Evolutionary conservation across 1,140 invertebrate species (phyloP).

Genomic region (Lineus longissimus): DNA sequence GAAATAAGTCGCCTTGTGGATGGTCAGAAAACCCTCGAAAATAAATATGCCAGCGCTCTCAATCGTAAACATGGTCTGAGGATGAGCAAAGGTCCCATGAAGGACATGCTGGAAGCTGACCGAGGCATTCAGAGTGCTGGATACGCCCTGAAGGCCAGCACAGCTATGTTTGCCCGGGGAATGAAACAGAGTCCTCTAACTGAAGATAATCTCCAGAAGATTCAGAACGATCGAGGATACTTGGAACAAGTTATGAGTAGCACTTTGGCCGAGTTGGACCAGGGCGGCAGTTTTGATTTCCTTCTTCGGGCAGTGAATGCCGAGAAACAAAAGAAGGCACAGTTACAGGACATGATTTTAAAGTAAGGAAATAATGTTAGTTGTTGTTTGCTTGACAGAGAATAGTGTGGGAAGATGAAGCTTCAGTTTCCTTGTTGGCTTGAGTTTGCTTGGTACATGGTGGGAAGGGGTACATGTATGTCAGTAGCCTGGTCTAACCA

Average conservation of each 20-base stretch:
- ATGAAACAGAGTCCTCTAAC: conserved; percentile 50
- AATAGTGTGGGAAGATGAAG: too few relatives aligned
- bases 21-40: conserved; percentile 38
- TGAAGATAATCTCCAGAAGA: conserved; percentile 46
- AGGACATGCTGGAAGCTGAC: conserved; percentile 32
- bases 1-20: conserved; percentile 41
- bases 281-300: conserved; percentile 40
- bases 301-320: conserved; percentile 38
- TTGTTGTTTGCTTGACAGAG: too few relatives aligned
- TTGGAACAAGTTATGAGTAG: conserved; percentile 38
- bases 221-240: conserved; percentile 48
- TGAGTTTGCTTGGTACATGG: too few relatives aligned
- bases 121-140: conserved; percentile 34
- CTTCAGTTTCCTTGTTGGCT: too few relatives aligned
- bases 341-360: conserved; percentile 24
- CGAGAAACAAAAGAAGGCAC: conserved; percentile 43
- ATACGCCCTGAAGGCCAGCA: conserved; percentile 43
- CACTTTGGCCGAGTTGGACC: conserved; percentile 40
- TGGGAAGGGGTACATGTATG: too few relatives aligned
- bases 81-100: conserved; percentile 30
- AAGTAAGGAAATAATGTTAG: conserved; percentile 17
- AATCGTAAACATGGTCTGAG: conserved; percentile 34
- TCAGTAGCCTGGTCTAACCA: too few relatives aligned
- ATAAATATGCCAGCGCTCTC: conserved; percentile 37
- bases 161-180: conserved; percentile 43